phyloP scores from a whole-genome alignment of 1,140 invertebrate genomes.

The Cydia fagiglandana region DNA sequence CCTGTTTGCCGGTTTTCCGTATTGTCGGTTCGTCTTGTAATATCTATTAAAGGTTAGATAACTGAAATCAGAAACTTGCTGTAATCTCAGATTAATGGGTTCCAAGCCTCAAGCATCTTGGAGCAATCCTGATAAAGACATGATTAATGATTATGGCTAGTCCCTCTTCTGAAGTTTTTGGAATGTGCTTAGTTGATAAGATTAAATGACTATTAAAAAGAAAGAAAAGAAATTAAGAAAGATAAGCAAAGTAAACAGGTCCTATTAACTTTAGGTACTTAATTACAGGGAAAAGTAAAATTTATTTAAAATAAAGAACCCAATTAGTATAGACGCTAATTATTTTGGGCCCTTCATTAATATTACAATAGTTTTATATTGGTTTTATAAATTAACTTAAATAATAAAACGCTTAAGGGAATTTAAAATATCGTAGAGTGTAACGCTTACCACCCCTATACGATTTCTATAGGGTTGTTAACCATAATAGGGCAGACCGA shows the following conservation, averaged over 20 bases:
- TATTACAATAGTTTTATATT: too few relatives aligned
- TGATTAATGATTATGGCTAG: slow-evolving; percentile 42
- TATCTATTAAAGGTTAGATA: slow-evolving; percentile 25
- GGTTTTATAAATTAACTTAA: too few relatives aligned
- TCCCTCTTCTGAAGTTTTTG: slow-evolving; percentile 41
- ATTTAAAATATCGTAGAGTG: too few relatives aligned
- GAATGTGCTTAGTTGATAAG: slow-evolving; percentile 42
- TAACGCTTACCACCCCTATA: too few relatives aligned
- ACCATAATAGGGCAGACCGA: too few relatives aligned
- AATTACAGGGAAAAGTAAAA: neutral
- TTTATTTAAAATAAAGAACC: neutral
- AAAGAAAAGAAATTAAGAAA: slow-evolving; percentile 25
- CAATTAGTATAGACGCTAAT: neutral
- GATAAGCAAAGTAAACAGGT: slow-evolving; percentile 12
- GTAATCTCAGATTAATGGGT: slow-evolving; percentile 42
- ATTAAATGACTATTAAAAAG: slow-evolving; percentile 31
- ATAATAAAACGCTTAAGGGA: too few relatives aligned
- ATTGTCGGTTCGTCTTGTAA: neutral
- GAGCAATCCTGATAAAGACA: slow-evolving; percentile 43
- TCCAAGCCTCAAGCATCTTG: slow-evolving; percentile 36
- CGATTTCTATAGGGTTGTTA: too few relatives aligned
- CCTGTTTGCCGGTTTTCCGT: neutral
- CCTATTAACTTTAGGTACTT: slow-evolving; percentile 6
- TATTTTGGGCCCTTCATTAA: too few relatives aligned
- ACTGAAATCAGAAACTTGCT: slow-evolving; percentile 18